Conservation (phyloP, 2,113 vertebrate species). For the Emydocephalus ijimae region DNA sequence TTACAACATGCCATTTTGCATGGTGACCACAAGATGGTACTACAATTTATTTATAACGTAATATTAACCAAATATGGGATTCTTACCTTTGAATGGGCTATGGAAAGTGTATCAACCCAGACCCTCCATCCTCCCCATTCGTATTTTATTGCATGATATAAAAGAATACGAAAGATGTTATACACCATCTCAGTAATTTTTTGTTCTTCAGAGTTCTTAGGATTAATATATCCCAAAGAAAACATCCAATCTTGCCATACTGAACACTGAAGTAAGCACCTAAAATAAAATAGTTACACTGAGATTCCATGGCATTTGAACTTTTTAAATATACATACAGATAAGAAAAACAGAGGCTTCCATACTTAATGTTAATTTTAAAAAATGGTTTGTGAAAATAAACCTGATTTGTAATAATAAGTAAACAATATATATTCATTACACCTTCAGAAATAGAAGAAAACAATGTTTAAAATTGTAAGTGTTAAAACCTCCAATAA, state of each 20-base stretch:
- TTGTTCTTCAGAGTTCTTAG: constrained; percentile 97
- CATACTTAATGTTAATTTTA: background rate
- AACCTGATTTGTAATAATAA: background rate
- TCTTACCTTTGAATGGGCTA: constrained; percentile 96
- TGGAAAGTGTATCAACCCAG: constrained; percentile 97
- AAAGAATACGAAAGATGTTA: constrained; percentile 97
- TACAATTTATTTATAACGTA: background rate
- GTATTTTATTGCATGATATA: constrained; percentile 99
- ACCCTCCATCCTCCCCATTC: constrained; percentile 99
- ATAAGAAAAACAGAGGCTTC: background rate
- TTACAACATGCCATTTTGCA: constrained; percentile 1
- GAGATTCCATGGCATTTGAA: constrained; percentile 38
- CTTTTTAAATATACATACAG: constrained; percentile 6
- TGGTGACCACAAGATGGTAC: constrained; percentile 69
- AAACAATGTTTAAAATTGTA: background rate
- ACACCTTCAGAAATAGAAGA: background rate
- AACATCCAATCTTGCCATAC: constrained; percentile 99
- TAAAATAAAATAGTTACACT: constrained; percentile 63
- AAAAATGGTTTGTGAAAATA: background rate
- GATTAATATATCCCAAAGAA: constrained; percentile 98
- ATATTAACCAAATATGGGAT: background rate
- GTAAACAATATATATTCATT: background rate
- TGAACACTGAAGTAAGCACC: constrained; percentile 97
- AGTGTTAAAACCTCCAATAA: background rate
- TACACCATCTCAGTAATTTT: constrained; percentile 99